Conservation (phyloP, 2,888 invertebrate species). For the Drosophila melanosoma region DNA sequence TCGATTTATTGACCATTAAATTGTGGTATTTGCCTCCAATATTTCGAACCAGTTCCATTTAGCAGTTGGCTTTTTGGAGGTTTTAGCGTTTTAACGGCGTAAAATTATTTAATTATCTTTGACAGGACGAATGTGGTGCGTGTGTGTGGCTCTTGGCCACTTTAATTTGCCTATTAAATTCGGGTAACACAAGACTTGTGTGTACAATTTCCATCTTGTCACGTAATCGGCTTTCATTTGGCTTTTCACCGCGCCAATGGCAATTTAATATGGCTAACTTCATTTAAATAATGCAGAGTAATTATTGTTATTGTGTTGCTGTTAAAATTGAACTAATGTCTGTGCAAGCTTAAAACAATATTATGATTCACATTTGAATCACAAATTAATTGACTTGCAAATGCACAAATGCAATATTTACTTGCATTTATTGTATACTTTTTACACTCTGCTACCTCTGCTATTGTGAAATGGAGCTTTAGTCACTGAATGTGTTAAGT, state of each 20-base stretch:
- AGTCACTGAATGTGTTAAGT: not conserved
- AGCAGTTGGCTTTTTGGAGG: slow-evolving; percentile 44
- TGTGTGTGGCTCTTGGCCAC: slow-evolving; percentile 44
- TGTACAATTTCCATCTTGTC: slow-evolving; percentile 33
- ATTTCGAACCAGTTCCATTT: slow-evolving; percentile 72
- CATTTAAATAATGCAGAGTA: slow-evolving; percentile 34
- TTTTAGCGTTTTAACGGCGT: slow-evolving; percentile 46
- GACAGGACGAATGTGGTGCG: slow-evolving; percentile 28
- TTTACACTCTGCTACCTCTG: not conserved
- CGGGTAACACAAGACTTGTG: slow-evolving; percentile 19
- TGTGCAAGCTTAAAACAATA: slow-evolving; percentile 14
- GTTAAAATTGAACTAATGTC: slow-evolving; percentile 18
- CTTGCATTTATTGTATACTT: not conserved
- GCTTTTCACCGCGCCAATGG: slow-evolving; percentile 49
- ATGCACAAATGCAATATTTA: slow-evolving; percentile 8
- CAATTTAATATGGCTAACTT: slow-evolving; percentile 59
- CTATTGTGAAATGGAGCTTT: not conserved
- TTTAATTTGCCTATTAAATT: slow-evolving; percentile 70
- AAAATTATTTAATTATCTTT: slow-evolving; percentile 71
- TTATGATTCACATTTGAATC: slow-evolving; percentile 28
- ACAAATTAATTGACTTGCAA: slow-evolving; percentile 17
- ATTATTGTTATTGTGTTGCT: slow-evolving; percentile 9
- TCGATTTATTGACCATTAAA: slow-evolving; percentile 80
- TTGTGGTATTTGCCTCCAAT: slow-evolving; percentile 64
- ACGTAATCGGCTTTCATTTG: slow-evolving; percentile 57